phyloP scores from a whole-genome alignment of 2,888 invertebrate species.

The Plusia festucae region DNA sequence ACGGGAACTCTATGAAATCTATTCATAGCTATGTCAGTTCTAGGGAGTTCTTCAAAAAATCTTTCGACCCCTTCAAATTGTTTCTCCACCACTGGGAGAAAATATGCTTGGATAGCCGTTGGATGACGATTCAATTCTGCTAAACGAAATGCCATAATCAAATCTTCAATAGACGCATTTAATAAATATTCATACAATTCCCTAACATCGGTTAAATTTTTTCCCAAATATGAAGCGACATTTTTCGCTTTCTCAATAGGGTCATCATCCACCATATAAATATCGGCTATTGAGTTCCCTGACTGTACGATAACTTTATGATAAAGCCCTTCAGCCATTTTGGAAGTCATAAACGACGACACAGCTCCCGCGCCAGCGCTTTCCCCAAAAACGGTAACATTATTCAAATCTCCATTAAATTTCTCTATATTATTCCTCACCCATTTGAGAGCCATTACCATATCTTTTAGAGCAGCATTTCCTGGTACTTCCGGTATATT shows the following conservation, averaged over 20 bases:
- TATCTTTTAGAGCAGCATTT: conserved; percentile 80
- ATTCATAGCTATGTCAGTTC: conserved; percentile 64
- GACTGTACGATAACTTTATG: conserved; percentile 78
- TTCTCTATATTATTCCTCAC: conserved; percentile 73
- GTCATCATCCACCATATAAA: conserved; percentile 74
- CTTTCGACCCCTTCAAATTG: conserved; percentile 70
- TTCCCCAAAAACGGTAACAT: conserved; percentile 79
- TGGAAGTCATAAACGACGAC: conserved; percentile 69
- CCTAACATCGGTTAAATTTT: conserved; percentile 60
- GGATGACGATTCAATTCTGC: conserved; percentile 68
- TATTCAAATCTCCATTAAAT: conserved; percentile 77
- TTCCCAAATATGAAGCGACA: conserved; percentile 69
- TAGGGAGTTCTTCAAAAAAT: conserved; percentile 73
- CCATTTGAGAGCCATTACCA: conserved; percentile 79
- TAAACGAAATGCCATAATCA: conserved; percentile 67
- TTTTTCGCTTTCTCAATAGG: conserved; percentile 70
- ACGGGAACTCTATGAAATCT: conserved; percentile 72
- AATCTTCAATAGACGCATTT: conserved; percentile 69
- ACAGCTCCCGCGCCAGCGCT: conserved; percentile 77
- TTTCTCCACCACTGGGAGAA: conserved; percentile 77
- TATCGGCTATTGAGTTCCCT: conserved; percentile 73
- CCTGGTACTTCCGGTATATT: conserved; percentile 80
- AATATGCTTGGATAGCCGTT: conserved; percentile 65
- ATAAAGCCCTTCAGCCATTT: conserved; percentile 74
- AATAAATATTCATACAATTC: conserved; percentile 70